Percentiles rank a stretch among this genome's conserved stretches.
phyloP scores from a whole-genome alignment of 2,797 vertebrate genomes.

The Glossophaga mutica region DNA sequence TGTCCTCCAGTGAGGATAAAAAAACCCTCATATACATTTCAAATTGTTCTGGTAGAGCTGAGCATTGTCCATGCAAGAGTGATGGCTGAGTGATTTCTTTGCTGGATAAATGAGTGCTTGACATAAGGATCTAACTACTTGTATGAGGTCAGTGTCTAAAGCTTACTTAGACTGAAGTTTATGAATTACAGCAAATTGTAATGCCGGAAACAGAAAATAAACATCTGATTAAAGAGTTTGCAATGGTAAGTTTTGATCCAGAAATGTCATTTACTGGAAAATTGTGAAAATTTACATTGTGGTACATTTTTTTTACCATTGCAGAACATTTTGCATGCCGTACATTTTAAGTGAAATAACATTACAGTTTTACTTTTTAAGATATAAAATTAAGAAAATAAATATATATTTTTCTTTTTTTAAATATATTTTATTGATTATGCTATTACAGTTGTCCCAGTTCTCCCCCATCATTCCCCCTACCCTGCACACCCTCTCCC shows the following conservation, averaged over 20 bases:
- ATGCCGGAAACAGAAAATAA: conserved; percentile 64
- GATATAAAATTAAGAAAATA: neutral
- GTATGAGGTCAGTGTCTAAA: conserved; percentile 42
- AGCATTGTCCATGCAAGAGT: neutral
- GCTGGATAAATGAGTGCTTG: neutral
- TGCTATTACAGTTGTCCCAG: too few relatives aligned
- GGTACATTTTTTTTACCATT: conserved; percentile 41
- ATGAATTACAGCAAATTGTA: conserved; percentile 63
- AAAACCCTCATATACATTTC: conserved; percentile 58
- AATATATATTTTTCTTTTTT: neutral
- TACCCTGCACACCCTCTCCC: too few relatives aligned
- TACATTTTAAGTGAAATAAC: conserved; percentile 61
- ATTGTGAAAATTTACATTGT: conserved; percentile 27
- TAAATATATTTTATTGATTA: too few relatives aligned
- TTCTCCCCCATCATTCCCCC: too few relatives aligned
- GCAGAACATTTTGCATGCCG: conserved; percentile 44
- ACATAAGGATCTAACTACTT: neutral
- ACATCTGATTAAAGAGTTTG: conserved; percentile 68
- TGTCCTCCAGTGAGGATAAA: too few relatives aligned
- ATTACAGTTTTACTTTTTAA: conserved; percentile 71
- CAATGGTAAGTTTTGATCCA: conserved; percentile 40
- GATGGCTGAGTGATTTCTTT: neutral
- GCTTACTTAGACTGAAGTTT: conserved; percentile 32
- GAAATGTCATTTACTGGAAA: conserved; percentile 53
- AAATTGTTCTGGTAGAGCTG: neutral